A percentile compares a stretch with the other conserved stretches of the same genome.
These are phyloP conservation scores for Epinotia bilunana DNA, from an alignment of 2,888 invertebrate species.

Conservation along the genomic window DNA sequence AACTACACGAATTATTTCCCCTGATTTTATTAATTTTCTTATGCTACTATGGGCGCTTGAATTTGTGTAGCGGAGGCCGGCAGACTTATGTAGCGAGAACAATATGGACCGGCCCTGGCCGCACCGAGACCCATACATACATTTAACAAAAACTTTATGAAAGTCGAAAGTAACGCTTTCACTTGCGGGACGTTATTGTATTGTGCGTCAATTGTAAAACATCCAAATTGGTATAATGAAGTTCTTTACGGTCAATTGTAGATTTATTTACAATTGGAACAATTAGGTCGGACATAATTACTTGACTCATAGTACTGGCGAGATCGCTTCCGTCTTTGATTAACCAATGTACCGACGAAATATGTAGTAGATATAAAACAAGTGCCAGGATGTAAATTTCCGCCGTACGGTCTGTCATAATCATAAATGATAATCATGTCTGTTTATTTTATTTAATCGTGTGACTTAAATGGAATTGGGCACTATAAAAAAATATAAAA, in stretches of 20 bases:
- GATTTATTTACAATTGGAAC: constrained; percentile 57
- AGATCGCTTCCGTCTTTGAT: constrained; percentile 29
- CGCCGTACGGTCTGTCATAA: no score
- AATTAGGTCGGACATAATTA: constrained; percentile 56
- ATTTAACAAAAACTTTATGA: constrained; percentile 82
- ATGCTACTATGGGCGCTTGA: constrained; percentile 42
- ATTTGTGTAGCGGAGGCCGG: constrained; percentile 43
- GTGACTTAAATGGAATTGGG: no score
- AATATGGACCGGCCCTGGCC: constrained; percentile 72
- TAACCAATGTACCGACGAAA: background rate
- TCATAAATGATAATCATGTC: no score
- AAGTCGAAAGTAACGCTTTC: constrained; percentile 84
- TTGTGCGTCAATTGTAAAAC: constrained; percentile 74
- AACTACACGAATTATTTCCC: no score
- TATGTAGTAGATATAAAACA: no score
- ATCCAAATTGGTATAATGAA: constrained; percentile 52
- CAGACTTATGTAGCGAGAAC: constrained; percentile 77
- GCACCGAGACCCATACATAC: constrained; percentile 72
- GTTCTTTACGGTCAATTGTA: constrained; percentile 59
- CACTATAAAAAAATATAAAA: no score
- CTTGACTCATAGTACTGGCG: constrained; percentile 38
- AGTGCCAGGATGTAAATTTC: no score
- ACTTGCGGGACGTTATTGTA: constrained; percentile 77
- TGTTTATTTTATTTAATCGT: no score
- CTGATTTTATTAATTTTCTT: no score